A percentile compares a stretch with the other conserved stretches of the same genome.
Evolutionary conservation across 2,797 vertebrate species (phyloP).

Genomic region (Varecia variegata): DNA sequence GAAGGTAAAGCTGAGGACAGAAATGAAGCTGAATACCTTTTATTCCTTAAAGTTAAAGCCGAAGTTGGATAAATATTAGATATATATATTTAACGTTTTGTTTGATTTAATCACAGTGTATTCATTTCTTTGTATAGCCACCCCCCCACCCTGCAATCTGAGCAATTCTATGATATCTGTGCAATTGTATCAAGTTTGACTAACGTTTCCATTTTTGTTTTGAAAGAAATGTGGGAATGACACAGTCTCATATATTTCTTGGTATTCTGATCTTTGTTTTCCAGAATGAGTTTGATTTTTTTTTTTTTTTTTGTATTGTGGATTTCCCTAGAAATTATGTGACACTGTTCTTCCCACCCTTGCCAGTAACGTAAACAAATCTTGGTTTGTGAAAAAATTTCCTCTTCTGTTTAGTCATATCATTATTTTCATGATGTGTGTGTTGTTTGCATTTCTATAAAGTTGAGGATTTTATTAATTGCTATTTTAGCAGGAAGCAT

Average conservation of each 20-base stretch:
- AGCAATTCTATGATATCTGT: background rate
- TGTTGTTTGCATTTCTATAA: background rate
- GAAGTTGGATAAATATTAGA: background rate
- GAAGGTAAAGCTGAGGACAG: background rate
- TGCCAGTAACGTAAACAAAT: slow-evolving; percentile 38
- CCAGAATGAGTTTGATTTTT: slow-evolving; percentile 1
- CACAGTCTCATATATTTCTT: background rate
- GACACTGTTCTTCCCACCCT: background rate
- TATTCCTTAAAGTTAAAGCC: background rate
- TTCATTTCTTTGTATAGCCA: background rate
- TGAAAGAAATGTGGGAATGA: background rate
- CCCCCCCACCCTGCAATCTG: background rate
- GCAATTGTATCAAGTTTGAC: background rate
- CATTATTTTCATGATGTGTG: background rate
- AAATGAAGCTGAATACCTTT: background rate
- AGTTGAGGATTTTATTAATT: background rate
- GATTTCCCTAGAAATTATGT: slow-evolving; percentile 47
- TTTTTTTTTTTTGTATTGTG: background rate
- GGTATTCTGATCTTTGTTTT: background rate
- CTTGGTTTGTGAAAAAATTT: background rate
- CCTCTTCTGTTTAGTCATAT: slow-evolving; percentile 8
- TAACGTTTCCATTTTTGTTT: background rate
- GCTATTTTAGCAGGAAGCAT: background rate
- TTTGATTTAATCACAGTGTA: background rate
- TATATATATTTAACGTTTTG: background rate